phyloP scores from a whole-genome alignment of 2,113 vertebrate genomes.

The Ammodytes dubius region DNA sequence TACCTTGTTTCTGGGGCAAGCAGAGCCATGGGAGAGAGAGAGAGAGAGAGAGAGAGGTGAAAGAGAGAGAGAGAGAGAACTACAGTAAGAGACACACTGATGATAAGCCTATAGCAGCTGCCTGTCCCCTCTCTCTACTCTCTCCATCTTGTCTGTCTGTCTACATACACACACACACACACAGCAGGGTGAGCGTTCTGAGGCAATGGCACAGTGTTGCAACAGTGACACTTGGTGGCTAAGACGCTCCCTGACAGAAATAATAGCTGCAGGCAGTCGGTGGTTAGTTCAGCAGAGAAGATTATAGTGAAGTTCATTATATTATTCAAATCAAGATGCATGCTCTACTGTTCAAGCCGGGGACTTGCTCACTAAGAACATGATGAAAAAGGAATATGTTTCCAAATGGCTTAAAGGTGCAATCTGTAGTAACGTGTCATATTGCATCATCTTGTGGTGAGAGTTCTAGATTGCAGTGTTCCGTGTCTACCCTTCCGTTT shows the following conservation, averaged over 20 bases:
- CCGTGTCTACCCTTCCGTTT: too few relatives aligned
- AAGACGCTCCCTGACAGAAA: constrained; percentile 28
- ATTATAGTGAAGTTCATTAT: background rate
- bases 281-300: background rate
- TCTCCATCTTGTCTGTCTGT: constrained; percentile 11
- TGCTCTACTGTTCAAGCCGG: background rate
- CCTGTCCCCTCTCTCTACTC: constrained; percentile 34
- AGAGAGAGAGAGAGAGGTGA: background rate
- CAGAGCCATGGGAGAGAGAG: constrained; percentile 62
- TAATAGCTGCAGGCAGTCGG: constrained; percentile 12
- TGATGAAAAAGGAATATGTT: background rate
- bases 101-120: constrained; percentile 62
- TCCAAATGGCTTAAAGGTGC: background rate
- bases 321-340: background rate
- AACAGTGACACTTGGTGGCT: constrained; percentile 81
- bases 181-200: background rate
- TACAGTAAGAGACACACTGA: constrained; percentile 65
- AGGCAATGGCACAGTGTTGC: constrained; percentile 55
- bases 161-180: constrained; percentile 20
- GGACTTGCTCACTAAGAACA: background rate
- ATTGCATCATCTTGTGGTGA: too few relatives aligned
- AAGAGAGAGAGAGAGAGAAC: constrained; percentile 4
- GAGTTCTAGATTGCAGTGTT: too few relatives aligned
- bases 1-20: constrained; percentile 81
- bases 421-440: too few relatives aligned